These are phyloP conservation scores for Thunnus maccoyii DNA, from an alignment of 2,113 vertebrate species.

Conservation along the genomic window DNA sequence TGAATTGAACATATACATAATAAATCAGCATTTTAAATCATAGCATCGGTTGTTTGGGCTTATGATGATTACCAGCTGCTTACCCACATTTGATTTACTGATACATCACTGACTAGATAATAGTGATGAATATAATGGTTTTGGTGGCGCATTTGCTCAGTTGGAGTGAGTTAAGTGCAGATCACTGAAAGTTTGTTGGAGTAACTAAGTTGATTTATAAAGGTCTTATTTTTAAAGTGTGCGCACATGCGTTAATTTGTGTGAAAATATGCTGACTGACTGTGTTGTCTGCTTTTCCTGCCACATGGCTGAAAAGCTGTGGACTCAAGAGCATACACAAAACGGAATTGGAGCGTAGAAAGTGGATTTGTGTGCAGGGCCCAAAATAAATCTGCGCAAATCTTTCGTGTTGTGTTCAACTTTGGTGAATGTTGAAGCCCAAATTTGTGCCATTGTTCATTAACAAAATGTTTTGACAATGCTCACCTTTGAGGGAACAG, in stretches of 20 bases:
- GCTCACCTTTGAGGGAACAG: too few relatives aligned
- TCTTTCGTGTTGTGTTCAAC: too few relatives aligned
- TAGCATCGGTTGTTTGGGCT: background rate
- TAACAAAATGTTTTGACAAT: too few relatives aligned
- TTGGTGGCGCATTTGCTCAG: background rate
- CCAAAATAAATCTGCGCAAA: too few relatives aligned
- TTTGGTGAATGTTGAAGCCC: too few relatives aligned
- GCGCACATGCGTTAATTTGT: background rate
- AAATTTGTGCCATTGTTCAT: too few relatives aligned
- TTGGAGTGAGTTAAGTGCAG: background rate
- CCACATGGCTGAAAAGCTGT: background rate
- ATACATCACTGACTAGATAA: constrained; percentile 2
- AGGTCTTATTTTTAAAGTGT: background rate
- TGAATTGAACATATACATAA: too few relatives aligned
- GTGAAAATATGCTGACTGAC: background rate
- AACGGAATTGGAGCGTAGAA: too few relatives aligned
- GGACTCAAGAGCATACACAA: too few relatives aligned
- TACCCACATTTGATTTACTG: background rate
- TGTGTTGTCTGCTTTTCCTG: background rate
- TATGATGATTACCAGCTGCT: background rate
- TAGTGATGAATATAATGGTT: background rate
- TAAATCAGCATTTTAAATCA: background rate
- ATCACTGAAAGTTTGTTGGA: constrained; percentile 10
- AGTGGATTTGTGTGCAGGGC: too few relatives aligned
- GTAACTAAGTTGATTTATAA: background rate